A percentile compares a stretch with the other conserved stretches of the same genome.
These are phyloP conservation scores for Microtus oregoni DNA, from an alignment of 2,113 vertebrate genomes.

Conservation along the genomic window DNA sequence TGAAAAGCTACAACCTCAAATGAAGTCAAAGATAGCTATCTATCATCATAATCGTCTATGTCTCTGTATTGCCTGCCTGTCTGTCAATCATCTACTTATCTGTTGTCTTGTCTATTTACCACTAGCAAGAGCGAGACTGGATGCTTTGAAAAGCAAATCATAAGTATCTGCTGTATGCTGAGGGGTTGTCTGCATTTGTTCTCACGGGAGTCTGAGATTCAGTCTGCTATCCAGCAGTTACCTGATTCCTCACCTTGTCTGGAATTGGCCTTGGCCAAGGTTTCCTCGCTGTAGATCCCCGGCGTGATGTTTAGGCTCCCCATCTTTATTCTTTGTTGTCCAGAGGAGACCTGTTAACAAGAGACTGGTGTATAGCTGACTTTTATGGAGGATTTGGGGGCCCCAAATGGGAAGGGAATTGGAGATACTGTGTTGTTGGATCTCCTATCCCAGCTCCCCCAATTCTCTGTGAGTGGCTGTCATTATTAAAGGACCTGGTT, in stretches of 20 bases:
- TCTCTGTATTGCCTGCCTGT: neutral
- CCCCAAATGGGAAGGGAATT: neutral
- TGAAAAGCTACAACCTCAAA: neutral
- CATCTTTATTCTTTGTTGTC: neutral
- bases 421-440: neutral
- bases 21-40: neutral
- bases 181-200: neutral
- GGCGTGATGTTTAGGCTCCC: neutral
- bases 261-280: neutral
- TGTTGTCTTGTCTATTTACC: neutral
- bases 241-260: neutral
- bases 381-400: constrained; percentile 4
- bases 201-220: neutral
- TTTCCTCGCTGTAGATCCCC: neutral
- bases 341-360: neutral
- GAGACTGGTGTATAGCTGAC: neutral
- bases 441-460: neutral
- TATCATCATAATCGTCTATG: neutral
- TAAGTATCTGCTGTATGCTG: neutral
- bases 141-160: neutral
- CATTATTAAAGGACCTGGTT: neutral
- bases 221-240: neutral
- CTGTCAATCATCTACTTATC: neutral
- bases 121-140: neutral
- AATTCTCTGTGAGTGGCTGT: neutral